A percentile compares a stretch with the other conserved stretches of the same genome.
phyloP scores from a whole-genome alignment of 2,888 invertebrate species.

The Callyntrura guangdongensis region DNA sequence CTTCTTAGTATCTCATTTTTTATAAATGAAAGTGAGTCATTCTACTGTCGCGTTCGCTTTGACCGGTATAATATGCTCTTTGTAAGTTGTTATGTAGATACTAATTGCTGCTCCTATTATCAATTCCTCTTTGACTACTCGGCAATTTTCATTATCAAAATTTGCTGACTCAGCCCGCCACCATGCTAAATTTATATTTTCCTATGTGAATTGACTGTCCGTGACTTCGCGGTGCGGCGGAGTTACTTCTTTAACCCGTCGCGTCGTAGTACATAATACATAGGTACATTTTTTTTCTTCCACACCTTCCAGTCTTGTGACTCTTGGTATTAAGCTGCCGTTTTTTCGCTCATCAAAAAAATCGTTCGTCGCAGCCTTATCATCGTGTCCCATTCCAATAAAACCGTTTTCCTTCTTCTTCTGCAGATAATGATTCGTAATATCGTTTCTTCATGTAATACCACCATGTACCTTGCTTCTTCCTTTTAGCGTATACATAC shows the following conservation, averaged over 20 bases:
- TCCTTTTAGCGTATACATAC: background rate
- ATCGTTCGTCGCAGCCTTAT: background rate
- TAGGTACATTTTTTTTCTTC: background rate
- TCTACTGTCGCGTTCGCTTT: too few relatives aligned
- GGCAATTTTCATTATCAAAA: background rate
- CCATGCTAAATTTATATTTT: background rate
- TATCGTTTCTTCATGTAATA: background rate
- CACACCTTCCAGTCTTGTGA: background rate
- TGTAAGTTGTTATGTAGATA: background rate
- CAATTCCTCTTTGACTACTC: background rate
- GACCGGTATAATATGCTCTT: too few relatives aligned
- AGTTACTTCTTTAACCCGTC: too few relatives aligned
- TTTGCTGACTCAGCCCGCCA: background rate
- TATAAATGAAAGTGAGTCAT: too few relatives aligned
- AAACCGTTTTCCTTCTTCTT: background rate
- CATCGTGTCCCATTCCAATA: slow-evolving; percentile 4
- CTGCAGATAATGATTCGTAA: background rate
- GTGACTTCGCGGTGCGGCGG: too few relatives aligned
- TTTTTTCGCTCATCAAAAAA: too few relatives aligned
- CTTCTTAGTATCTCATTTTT: too few relatives aligned
- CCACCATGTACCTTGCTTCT: slow-evolving; percentile 1
- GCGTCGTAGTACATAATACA: too few relatives aligned
- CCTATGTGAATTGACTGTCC: background rate
- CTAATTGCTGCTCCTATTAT: background rate
- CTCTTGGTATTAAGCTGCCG: too few relatives aligned